Base-by-base conservation (phyloP, 2,113 vertebrate species). In the Crotophaga sulcirostris region DNA sequence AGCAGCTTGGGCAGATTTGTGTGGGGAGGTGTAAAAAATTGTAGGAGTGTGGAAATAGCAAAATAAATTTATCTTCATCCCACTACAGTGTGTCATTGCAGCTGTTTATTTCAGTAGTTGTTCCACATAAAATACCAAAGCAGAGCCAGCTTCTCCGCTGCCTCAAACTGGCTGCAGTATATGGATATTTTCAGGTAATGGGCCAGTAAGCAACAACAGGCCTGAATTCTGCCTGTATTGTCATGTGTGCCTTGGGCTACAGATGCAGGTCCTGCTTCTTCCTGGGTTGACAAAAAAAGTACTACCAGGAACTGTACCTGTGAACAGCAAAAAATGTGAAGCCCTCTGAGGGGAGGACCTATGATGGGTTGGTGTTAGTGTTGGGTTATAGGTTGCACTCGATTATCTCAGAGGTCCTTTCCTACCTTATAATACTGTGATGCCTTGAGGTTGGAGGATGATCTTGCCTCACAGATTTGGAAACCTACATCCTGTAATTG, bases 51-150 rank as follows among this genome's bases (percentile, higher is more conserved):
- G 92, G 92, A 97, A 96, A 94, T 82, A 90, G 92, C 84, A 93
- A 97, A 96, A 97, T 94, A 96, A 94, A 97, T 97, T 95, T 95
- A 96, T 96, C 95, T 90, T 93, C 95, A 84, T 95, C 95, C 95
- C 86, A 95, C 92, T 93, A 45, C 90, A 94, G 84, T 96, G 96
- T 96, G 96, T 95, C 96, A 96, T 33, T 93, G 95, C 93, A 96
- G 96, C 96, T 95, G 96, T 93, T 96, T 96, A 90, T 90, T 94
- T 97, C 93, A 78, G 81, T 94, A 66, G 90, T 16, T 81, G 78
- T 81, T 95, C 92, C 94, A 92, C 72, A 92, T 93, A 84, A 95
- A 94, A 92, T 89, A 79, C 56, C 10, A 0, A 70, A 56, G 79
- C 64, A 13, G 79, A 56, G 56, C 10, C 10, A 58, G 55, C 55